phyloP scores from a whole-genome alignment of 2,797 vertebrate genomes.

The Clangula hyemalis region DNA sequence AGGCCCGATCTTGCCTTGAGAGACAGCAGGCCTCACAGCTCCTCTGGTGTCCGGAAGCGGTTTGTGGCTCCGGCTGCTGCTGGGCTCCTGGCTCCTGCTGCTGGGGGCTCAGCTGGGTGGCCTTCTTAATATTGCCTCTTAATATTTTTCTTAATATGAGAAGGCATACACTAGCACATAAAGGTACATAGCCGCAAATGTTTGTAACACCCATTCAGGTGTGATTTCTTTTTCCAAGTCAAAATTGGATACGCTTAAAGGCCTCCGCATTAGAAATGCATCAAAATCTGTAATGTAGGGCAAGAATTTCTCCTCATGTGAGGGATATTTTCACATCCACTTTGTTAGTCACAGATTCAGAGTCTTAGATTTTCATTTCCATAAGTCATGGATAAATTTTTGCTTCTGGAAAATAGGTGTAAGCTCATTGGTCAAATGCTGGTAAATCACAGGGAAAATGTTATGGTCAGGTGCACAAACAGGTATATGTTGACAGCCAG shows the following conservation, averaged over 20 bases:
- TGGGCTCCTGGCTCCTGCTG: neutral
- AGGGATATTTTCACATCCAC: neutral
- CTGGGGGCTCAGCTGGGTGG: neutral
- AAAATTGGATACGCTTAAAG: neutral
- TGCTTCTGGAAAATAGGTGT: neutral
- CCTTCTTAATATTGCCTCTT: neutral
- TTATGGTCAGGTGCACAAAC: neutral
- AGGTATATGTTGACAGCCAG: neutral
- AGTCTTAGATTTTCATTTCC: neutral
- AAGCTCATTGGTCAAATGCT: neutral
- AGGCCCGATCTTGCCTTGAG: neutral
- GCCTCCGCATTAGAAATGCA: neutral
- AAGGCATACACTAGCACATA: neutral
- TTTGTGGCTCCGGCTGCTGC: neutral
- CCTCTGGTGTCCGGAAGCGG: neutral
- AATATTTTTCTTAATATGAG: neutral
- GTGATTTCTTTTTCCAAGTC: neutral
- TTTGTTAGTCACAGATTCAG: neutral
- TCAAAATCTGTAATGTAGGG: neutral
- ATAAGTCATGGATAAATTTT: neutral
- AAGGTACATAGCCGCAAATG: neutral
- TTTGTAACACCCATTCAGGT: neutral
- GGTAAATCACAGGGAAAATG: neutral
- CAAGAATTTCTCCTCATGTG: neutral
- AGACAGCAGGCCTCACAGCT: neutral